These are phyloP conservation scores for Kryptolebias ocellatus DNA, from an alignment of 2,797 vertebrate genomes.

Conservation along the genomic window DNA sequence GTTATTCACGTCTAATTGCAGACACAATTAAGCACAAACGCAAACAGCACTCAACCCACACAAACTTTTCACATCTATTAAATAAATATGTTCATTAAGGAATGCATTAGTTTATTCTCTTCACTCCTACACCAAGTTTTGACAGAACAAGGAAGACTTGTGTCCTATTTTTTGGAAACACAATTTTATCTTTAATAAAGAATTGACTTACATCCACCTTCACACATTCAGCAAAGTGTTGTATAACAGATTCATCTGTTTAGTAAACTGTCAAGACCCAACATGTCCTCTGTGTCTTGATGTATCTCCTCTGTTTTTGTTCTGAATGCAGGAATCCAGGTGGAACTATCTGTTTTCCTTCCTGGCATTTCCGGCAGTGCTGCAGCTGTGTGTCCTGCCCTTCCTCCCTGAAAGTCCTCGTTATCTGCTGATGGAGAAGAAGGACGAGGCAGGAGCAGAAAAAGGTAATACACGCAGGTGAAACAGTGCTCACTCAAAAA, in stretches of 20 bases:
- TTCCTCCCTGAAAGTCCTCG: slow-evolving; percentile 94
- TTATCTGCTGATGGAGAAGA: slow-evolving; percentile 91
- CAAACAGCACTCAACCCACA: neutral
- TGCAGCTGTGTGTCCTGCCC: slow-evolving; percentile 88
- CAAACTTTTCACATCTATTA: neutral
- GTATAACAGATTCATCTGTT: neutral
- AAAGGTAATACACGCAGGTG: slow-evolving; percentile 81
- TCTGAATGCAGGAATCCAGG: slow-evolving; percentile 81
- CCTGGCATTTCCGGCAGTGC: slow-evolving; percentile 82
- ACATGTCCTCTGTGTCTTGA: slow-evolving; percentile 5
- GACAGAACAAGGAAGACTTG: neutral
- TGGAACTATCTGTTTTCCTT: slow-evolving; percentile 91
- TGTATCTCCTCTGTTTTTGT: slow-evolving; percentile 18
- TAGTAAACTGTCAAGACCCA: neutral
- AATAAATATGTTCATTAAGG: neutral
- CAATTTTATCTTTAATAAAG: neutral
- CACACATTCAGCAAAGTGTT: neutral
- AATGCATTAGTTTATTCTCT: neutral
- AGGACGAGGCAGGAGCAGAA: slow-evolving; percentile 82
- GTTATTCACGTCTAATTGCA: slow-evolving; percentile 5
- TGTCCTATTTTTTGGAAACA: neutral
- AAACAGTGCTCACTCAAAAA: neutral
- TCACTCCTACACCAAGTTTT: neutral
- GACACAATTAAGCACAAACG: neutral
- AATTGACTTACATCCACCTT: neutral